Evolutionary conservation across 2,888 invertebrate genomes (phyloP), one percentile per base, ranked within the genome.

Genomic region (Netelia virgata): DNA sequence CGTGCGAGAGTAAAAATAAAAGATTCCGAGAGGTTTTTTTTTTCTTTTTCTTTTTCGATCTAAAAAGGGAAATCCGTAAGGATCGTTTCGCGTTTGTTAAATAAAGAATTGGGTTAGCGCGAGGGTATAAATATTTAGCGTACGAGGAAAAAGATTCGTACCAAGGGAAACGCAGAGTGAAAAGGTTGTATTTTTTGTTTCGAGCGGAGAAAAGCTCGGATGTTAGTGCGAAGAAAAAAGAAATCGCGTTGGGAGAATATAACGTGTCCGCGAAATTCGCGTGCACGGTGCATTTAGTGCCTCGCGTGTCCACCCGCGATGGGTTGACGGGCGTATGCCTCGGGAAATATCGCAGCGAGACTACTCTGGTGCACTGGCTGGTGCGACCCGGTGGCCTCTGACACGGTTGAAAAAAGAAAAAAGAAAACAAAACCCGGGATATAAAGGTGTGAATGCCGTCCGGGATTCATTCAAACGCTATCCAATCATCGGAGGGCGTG

Each of bases 381-480:
- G 50, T 43, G 72, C 72, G 47, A 41, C 76, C 77, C 18, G 72
- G 80, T 69, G 64, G 81, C 72, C 73, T 84, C 68, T 74, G 75
- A 73, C 73, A 74, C 61, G 57, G 20, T 59, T 9, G 23, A 36
- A 59, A 57, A 47, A 70, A 50, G 9, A 6, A 8, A 23, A 70
- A 53, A n/a, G 43, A 23, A 74, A 83, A 87, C 69, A 81, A 81
- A 76, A 86, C 85, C 82, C 76, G 70, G 83, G 79, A 82, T 85
- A 88, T 87, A 89, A 86, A 81, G 81, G 86, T 87, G 88, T 89
- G 90, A 90, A 90, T 88, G 89, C 86, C 86, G 82, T 84, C 86
- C 86, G 82, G 85, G 86, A 88, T 90, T 91, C 90, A 90, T 91
- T 91, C 89, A 90, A 90, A 90, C 88, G 83, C 73, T 78, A 82